These are phyloP conservation scores for Scaptomyza reducta DNA, from an alignment of 2,888 invertebrate species.

Conservation along the genomic window DNA sequence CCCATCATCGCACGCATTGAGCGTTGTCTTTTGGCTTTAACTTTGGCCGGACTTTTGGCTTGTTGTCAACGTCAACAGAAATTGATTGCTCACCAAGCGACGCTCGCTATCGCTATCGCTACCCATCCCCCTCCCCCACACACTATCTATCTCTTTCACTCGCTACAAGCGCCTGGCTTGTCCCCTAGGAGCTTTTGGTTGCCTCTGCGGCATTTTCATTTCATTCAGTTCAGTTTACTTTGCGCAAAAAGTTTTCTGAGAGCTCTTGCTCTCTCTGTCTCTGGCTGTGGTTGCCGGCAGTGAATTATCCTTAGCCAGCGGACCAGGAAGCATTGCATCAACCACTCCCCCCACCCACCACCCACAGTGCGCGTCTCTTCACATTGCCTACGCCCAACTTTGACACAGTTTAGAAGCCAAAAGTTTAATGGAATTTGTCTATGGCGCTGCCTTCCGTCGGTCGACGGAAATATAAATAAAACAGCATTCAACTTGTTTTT, in stretches of 20 bases:
- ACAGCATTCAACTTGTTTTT: slow-evolving; percentile 80
- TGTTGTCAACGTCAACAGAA: slow-evolving; percentile 80
- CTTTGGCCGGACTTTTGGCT: slow-evolving; percentile 78
- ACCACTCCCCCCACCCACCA: not conserved
- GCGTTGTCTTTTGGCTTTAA: slow-evolving; percentile 62
- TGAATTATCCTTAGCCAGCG: slow-evolving; percentile 77
- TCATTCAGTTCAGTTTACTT: slow-evolving; percentile 79
- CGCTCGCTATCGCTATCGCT: slow-evolving; percentile 14
- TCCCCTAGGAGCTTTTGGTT: slow-evolving; percentile 51
- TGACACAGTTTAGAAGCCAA: slow-evolving; percentile 79
- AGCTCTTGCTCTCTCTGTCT: not conserved
- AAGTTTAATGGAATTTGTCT: slow-evolving; percentile 80
- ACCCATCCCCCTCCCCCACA: not conserved
- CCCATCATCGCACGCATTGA: not conserved
- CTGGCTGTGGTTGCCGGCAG: slow-evolving; percentile 53
- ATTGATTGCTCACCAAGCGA: slow-evolving; percentile 74
- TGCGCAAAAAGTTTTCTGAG: slow-evolving; percentile 71
- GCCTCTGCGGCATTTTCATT: slow-evolving; percentile 81
- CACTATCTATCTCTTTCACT: not conserved
- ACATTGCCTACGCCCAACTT: slow-evolving; percentile 53
- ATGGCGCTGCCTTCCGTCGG: slow-evolving; percentile 57
- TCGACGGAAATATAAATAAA: slow-evolving; percentile 74
- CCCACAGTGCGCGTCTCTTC: not conserved
- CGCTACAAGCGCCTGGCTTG: not conserved
- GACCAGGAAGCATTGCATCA: slow-evolving; percentile 61